Percentiles rank a stretch among this genome's conserved stretches.
phyloP scores from a whole-genome alignment of 1,140 invertebrate species.

The Tenebrio molitor region DNA sequence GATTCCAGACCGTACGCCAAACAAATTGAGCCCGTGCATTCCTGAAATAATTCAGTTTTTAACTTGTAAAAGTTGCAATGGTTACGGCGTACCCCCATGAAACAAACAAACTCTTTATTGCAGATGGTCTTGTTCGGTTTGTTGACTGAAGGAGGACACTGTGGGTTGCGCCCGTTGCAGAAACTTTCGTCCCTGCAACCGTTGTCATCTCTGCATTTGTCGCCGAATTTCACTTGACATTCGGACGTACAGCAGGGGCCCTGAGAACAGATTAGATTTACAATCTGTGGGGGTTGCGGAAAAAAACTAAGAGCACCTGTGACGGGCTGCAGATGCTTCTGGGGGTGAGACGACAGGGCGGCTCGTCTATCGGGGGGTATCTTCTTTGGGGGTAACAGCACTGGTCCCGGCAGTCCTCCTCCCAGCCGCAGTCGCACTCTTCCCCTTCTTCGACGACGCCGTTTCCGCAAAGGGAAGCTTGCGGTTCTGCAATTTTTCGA shows the following conservation, averaged over 20 bases:
- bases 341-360: slow-evolving; percentile 87
- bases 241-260: slow-evolving; percentile 95
- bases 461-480: slow-evolving; percentile 95
- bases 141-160: slow-evolving; percentile 91
- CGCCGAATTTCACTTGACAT: slow-evolving; percentile 87
- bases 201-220: slow-evolving; percentile 94
- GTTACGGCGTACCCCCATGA: slow-evolving; percentile 84
- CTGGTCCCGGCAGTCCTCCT: slow-evolving; percentile 91
- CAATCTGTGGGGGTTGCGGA: not conserved
- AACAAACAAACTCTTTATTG: slow-evolving; percentile 94
- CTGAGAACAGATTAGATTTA: slow-evolving; percentile 68
- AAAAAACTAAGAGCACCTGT: slow-evolving; percentile 71
- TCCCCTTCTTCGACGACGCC: slow-evolving; percentile 96
- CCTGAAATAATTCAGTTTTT: slow-evolving; percentile 68
- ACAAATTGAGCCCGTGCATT: slow-evolving; percentile 95
- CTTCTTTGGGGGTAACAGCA: slow-evolving; percentile 94
- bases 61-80: not conserved
- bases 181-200: slow-evolving; percentile 92
- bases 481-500: slow-evolving; percentile 75
- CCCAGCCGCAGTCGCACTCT: slow-evolving; percentile 99
- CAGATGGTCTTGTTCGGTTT: slow-evolving; percentile 96
- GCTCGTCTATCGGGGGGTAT: slow-evolving; percentile 80
- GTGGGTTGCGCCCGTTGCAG: slow-evolving; percentile 87
- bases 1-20: slow-evolving; percentile 94
- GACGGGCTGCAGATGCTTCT: slow-evolving; percentile 84